These are phyloP conservation scores for Onychomys arenicola DNA, from an alignment of 2,797 vertebrate genomes.

Conservation along the genomic window DNA sequence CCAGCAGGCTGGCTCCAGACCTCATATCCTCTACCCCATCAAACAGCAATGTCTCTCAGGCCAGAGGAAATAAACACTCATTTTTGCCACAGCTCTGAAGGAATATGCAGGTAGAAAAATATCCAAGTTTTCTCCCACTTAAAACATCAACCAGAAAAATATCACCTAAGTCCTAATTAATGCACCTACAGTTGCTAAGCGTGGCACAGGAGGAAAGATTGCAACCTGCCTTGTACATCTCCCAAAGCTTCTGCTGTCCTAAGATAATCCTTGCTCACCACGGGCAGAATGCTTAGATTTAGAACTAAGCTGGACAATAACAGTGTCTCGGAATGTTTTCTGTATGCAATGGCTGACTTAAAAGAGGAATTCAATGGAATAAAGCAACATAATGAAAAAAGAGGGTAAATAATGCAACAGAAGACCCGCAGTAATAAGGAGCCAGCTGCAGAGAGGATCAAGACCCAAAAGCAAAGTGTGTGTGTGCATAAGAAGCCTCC, in stretches of 20 bases:
- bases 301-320: conserved; percentile 37
- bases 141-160: background rate
- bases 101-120: background rate
- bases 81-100: background rate
- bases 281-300: conserved; percentile 26
- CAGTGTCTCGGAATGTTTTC: background rate
- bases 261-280: conserved; percentile 41
- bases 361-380: conserved; percentile 32
- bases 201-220: background rate
- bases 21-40: background rate
- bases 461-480: background rate
- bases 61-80: background rate
- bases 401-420: background rate
- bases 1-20: background rate
- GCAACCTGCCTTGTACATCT: conserved; percentile 32
- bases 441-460: background rate
- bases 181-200: conserved; percentile 48
- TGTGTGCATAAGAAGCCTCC: background rate
- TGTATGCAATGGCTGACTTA: background rate
- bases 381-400: background rate
- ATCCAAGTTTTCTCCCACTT: background rate
- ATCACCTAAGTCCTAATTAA: conserved; percentile 50
- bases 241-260: conserved; percentile 57
- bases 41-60: background rate
- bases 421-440: background rate